These are phyloP conservation scores for Selenia dentaria DNA, from an alignment of 2,888 invertebrate species.

Conservation along the genomic window DNA sequence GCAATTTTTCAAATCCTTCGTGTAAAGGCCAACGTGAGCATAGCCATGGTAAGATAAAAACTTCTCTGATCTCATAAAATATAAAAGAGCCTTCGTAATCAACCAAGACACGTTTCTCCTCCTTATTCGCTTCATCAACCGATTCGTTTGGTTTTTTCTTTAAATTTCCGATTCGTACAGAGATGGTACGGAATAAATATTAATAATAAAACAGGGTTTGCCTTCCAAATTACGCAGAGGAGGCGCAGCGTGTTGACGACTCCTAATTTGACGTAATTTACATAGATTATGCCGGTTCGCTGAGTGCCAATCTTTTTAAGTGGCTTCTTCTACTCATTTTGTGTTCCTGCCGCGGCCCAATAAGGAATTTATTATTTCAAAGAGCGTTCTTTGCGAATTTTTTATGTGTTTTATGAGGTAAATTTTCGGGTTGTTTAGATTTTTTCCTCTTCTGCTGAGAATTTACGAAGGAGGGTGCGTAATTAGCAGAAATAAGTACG, in stretches of 20 bases:
- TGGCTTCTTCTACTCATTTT: slow-evolving; percentile 81
- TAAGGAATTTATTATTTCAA: slow-evolving; percentile 75
- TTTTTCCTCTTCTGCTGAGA: slow-evolving; percentile 24
- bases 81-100: slow-evolving; percentile 15
- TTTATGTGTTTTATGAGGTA: slow-evolving; percentile 52
- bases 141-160: slow-evolving; percentile 54
- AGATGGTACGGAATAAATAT: slow-evolving; percentile 78
- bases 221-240: slow-evolving; percentile 74
- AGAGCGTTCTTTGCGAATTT: slow-evolving; percentile 56
- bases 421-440: slow-evolving; percentile 42
- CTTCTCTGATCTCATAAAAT: slow-evolving; percentile 1
- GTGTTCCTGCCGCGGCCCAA: slow-evolving; percentile 71
- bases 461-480: slow-evolving; percentile 25
- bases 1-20: no score
- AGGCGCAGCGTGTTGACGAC: slow-evolving; percentile 79
- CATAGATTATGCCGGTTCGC: slow-evolving; percentile 83
- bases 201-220: slow-evolving; percentile 83
- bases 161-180: slow-evolving; percentile 61
- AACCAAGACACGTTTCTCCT: slow-evolving; percentile 27
- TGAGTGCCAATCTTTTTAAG: slow-evolving; percentile 85
- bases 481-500: slow-evolving; percentile 26
- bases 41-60: no score
- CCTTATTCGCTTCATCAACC: slow-evolving; percentile 70
- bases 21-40: no score
- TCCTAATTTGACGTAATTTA: slow-evolving; percentile 84